Evolutionary conservation across 2,888 invertebrate species (phyloP).

Genomic region (Coelogynopora nodosa): DNA sequence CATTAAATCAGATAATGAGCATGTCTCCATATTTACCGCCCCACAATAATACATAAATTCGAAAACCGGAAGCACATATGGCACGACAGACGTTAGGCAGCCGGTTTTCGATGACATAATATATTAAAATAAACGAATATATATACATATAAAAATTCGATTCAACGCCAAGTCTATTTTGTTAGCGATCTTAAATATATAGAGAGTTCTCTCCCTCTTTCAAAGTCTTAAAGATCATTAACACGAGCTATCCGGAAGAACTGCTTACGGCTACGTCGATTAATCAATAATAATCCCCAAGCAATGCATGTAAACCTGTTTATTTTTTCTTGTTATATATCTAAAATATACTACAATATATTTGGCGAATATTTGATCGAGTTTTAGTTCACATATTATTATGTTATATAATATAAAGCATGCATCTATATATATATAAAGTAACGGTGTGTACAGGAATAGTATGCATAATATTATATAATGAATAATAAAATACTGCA

Average conservation of each 20-base stretch:
- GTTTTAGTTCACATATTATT: background rate
- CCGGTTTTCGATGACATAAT: constrained; percentile 4
- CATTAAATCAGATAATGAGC: too few relatives aligned
- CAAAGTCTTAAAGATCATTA: background rate
- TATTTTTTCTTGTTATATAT: background rate
- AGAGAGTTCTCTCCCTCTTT: background rate
- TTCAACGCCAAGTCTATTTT: background rate
- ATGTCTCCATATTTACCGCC: too few relatives aligned
- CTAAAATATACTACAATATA: background rate
- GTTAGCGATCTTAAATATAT: background rate
- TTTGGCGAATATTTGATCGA: constrained; percentile 7
- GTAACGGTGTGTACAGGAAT: too few relatives aligned
- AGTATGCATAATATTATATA: too few relatives aligned
- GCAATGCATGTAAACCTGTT: background rate
- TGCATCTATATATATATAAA: too few relatives aligned
- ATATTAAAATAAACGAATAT: background rate
- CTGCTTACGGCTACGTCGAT: constrained; percentile 11
- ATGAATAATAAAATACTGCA: too few relatives aligned
- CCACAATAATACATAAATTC: too few relatives aligned
- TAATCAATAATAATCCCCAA: constrained; percentile 1
- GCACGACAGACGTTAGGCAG: background rate
- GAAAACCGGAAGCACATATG: background rate
- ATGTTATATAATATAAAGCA: too few relatives aligned
- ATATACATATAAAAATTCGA: background rate
- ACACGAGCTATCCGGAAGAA: constrained; percentile 5